A percentile compares a stretch with the other conserved stretches of the same genome.
Conservation (phyloP, 2,888 invertebrate genomes). For the Leucophenga montana region DNA sequence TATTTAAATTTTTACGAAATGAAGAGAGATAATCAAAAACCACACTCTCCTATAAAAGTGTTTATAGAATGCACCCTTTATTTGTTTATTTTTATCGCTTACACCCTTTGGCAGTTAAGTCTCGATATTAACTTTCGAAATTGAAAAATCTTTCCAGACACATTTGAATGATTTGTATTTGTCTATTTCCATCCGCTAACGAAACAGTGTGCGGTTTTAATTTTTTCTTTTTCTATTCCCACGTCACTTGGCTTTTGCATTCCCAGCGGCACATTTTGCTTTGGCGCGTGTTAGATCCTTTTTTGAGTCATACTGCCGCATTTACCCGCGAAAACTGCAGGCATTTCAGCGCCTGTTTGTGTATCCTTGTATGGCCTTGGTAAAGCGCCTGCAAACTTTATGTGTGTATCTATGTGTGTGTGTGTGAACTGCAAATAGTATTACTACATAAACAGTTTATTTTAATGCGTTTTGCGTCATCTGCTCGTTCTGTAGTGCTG, state of each 20-base stretch:
- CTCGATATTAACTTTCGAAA: no score
- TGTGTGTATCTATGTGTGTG: slow-evolving; percentile 3
- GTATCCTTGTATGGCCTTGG: background rate
- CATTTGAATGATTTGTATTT: slow-evolving; percentile 42
- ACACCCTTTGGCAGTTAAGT: no score
- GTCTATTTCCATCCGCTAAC: background rate
- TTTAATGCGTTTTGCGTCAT: slow-evolving; percentile 41
- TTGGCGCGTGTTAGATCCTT: background rate
- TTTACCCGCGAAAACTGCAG: background rate
- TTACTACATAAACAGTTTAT: slow-evolving; percentile 50
- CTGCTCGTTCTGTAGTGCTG: background rate
- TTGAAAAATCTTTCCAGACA: no score
- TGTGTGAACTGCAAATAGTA: slow-evolving; percentile 36
- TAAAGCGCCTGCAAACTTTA: slow-evolving; percentile 19
- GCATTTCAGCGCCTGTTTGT: background rate
- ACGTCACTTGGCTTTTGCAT: background rate
- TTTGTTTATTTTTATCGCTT: no score
- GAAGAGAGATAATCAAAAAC: no score
- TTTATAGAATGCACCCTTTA: no score
- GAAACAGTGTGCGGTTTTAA: background rate
- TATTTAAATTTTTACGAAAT: no score
- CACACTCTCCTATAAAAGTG: no score
- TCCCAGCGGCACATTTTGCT: slow-evolving; percentile 21
- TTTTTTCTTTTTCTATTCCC: background rate
- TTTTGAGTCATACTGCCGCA: background rate